Percentiles rank a stretch among this genome's conserved stretches.
These are phyloP conservation scores for Cremastobaeus sp. DNA, from an alignment of 2,888 invertebrate species.

Conservation along the genomic window DNA sequence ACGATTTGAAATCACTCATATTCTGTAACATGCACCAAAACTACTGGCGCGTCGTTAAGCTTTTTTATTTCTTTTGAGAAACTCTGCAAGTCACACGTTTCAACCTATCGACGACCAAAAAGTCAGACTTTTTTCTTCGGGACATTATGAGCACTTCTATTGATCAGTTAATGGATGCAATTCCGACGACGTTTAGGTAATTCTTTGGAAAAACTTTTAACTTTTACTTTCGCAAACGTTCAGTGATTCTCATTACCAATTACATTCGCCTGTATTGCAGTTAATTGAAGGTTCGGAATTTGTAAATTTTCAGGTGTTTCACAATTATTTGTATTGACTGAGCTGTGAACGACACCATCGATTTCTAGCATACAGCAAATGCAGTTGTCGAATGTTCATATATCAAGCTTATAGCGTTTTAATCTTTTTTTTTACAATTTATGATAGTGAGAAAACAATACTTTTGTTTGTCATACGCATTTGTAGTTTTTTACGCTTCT, in stretches of 20 bases:
- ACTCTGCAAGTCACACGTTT: conserved; percentile 50
- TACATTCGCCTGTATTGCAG: no score
- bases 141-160: conserved; percentile 39
- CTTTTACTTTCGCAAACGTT: conserved; percentile 35
- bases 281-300: no score
- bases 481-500: conserved; percentile 5
- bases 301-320: not conserved
- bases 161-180: no score
- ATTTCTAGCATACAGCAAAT: conserved; percentile 8
- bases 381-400: not conserved
- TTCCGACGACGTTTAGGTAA: no score
- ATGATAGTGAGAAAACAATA: conserved; percentile 7
- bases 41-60: conserved; percentile 75
- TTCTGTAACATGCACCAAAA: no score
- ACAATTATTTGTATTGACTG: not conserved
- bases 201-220: no score
- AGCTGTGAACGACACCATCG: conserved; percentile 7
- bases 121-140: conserved; percentile 50
- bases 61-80: conserved; percentile 74
- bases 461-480: not conserved
- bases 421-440: conserved; percentile 23
- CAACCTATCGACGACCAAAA: no score
- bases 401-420: conserved; percentile 13
- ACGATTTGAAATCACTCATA: no score
- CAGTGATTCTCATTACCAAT: conserved; percentile 20